A percentile compares a stretch with the other conserved stretches of the same genome.
These are phyloP conservation scores for Neelides sp. DNA, from an alignment of 1,140 invertebrate species.

Conservation along the genomic window DNA sequence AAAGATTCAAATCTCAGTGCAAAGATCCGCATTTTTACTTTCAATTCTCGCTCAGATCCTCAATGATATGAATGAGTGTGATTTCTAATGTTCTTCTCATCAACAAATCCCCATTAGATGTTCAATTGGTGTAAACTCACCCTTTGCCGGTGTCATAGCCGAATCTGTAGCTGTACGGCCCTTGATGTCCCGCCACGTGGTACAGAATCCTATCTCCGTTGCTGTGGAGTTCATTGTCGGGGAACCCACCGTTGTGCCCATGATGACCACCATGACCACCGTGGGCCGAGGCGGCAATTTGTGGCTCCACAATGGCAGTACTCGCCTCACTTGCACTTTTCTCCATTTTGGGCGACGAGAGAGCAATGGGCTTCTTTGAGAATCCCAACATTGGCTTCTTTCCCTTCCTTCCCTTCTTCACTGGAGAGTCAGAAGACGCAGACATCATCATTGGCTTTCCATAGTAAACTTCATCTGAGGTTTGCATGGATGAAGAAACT, in stretches of 20 bases:
- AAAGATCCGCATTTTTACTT: too few species aligned
- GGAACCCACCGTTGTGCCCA: constrained; percentile 8
- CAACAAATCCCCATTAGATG: too few species aligned
- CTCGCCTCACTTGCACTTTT: too few species aligned
- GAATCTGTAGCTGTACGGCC: constrained; percentile 71
- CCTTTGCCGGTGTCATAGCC: constrained; percentile 74
- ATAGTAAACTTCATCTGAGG: constrained; percentile 13
- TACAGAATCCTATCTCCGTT: constrained; percentile 36
- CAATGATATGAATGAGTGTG: too few species aligned
- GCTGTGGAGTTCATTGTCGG: constrained; percentile 6
- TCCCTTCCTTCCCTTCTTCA: not conserved
- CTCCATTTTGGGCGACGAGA: too few species aligned
- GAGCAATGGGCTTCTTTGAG: constrained; percentile 4
- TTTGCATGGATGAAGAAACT: not conserved
- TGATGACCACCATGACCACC: constrained; percentile 10
- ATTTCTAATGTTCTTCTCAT: too few species aligned
- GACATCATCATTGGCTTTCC: constrained; percentile 27
- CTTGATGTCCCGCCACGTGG: constrained; percentile 56
- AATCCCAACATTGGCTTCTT: not conserved
- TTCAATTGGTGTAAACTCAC: too few species aligned
- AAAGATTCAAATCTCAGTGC: too few species aligned
- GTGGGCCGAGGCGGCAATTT: constrained; percentile 18
- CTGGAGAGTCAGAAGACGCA: constrained; percentile 6
- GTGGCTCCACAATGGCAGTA: too few species aligned
- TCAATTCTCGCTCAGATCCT: too few species aligned